A percentile compares a stretch with the other conserved stretches of the same genome.
These are phyloP conservation scores for Syngnathus typhle DNA, from an alignment of 2,113 vertebrate genomes.

Conservation along the genomic window DNA sequence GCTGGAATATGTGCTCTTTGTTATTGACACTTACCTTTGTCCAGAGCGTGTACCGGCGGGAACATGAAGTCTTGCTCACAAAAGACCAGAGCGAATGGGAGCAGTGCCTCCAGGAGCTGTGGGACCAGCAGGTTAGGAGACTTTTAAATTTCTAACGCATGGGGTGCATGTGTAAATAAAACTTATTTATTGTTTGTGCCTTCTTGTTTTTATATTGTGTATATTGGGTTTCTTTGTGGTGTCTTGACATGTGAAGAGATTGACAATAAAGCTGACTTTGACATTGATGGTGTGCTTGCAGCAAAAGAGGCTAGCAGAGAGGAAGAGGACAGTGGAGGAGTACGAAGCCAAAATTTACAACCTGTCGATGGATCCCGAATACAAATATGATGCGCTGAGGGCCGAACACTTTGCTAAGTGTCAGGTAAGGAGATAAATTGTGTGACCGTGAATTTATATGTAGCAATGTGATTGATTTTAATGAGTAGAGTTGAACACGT, in stretches of 20 bases:
- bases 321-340: constrained; percentile 68
- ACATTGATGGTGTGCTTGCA: constrained; percentile 33
- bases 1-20: too few species aligned
- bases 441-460: too few species aligned
- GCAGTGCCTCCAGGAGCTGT: not conserved
- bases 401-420: constrained; percentile 66
- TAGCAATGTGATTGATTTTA: too few species aligned
- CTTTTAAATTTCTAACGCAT: not conserved
- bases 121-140: constrained; percentile 12
- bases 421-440: constrained; percentile 65
- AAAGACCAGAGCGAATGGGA: constrained; percentile 5
- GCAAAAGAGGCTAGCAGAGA: constrained; percentile 66
- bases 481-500: not conserved
- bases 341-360: constrained; percentile 65
- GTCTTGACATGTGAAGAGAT: too few species aligned
- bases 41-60: constrained; percentile 3
- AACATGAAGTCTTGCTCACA: constrained; percentile 7
- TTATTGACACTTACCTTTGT: too few species aligned
- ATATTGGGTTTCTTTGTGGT: too few species aligned
- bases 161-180: constrained; percentile 1
- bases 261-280: too few species aligned
- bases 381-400: constrained; percentile 66
- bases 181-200: too few species aligned
- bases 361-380: constrained; percentile 59
- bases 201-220: too few species aligned